phyloP scores from a whole-genome alignment of 2,113 vertebrate species.

The Pomatorhinus ruficollis region DNA sequence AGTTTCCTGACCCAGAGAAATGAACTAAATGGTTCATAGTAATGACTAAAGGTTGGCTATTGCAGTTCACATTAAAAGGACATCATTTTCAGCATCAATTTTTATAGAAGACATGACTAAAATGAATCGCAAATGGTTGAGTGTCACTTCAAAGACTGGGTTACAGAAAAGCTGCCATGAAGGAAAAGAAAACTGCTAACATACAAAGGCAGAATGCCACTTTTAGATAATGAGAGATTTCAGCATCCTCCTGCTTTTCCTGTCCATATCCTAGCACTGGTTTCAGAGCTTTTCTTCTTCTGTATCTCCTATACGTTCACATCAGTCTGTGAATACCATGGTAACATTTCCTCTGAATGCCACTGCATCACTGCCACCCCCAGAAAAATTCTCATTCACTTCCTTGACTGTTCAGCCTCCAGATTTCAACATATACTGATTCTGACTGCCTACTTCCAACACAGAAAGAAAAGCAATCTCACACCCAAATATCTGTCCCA shows the following conservation, averaged over 20 bases:
- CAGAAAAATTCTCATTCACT: conserved; percentile 57
- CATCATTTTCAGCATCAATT: background rate
- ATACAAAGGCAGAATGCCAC: background rate
- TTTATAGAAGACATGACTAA: background rate
- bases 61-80: background rate
- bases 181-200: conserved; percentile 3
- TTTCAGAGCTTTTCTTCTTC: conserved; percentile 13
- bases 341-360: conserved; percentile 23
- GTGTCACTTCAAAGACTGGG: background rate
- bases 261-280: background rate
- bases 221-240: conserved; percentile 16
- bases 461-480: background rate
- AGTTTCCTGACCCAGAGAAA: background rate
- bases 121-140: background rate
- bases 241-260: background rate
- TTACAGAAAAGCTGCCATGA: background rate
- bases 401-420: conserved; percentile 33
- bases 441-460: conserved; percentile 3
- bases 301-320: conserved; percentile 7
- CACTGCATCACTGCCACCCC: conserved; percentile 23
- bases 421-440: conserved; percentile 10
- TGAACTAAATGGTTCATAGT: background rate
- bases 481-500: conserved; percentile 21
- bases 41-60: background rate
- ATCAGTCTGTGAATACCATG: conserved; percentile 23